Evolutionary conservation across 2,888 invertebrate species (phyloP).

Genomic region (Cantharis rustica): DNA sequence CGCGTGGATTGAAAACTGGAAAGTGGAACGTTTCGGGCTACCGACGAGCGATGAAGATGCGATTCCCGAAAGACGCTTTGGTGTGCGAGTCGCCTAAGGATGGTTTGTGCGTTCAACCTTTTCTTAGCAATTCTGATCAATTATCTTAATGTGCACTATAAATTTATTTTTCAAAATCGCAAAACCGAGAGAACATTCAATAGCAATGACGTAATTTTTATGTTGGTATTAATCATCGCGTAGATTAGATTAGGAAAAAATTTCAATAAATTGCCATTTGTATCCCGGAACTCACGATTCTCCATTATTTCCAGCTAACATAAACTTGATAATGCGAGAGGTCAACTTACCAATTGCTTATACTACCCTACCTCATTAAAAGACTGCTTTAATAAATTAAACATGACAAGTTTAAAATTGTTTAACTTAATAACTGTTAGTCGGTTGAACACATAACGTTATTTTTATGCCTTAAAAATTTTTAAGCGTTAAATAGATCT

Average conservation of each 20-base stretch:
- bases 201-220: not conserved
- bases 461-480: not conserved
- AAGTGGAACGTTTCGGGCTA: no score
- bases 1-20: not conserved
- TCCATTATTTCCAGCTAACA: slow-evolving; percentile 32
- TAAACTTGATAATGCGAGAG: slow-evolving; percentile 33
- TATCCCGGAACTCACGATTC: slow-evolving; percentile 36
- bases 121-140: not conserved
- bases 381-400: not conserved
- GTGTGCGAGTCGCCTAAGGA: not conserved
- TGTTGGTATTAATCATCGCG: not conserved
- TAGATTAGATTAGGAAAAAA: not conserved
- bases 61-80: not conserved
- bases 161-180: not conserved
- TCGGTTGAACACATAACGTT: not conserved
- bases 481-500: not conserved
- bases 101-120: not conserved
- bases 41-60: not conserved
- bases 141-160: not conserved
- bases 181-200: not conserved
- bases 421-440: not conserved
- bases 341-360: slow-evolving; percentile 23
- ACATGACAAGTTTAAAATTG: not conserved
- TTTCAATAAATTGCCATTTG: slow-evolving; percentile 24
- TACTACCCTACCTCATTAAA: not conserved